phyloP scores from a whole-genome alignment of 2,888 invertebrate genomes.

The Eupithecia subumbrata region DNA sequence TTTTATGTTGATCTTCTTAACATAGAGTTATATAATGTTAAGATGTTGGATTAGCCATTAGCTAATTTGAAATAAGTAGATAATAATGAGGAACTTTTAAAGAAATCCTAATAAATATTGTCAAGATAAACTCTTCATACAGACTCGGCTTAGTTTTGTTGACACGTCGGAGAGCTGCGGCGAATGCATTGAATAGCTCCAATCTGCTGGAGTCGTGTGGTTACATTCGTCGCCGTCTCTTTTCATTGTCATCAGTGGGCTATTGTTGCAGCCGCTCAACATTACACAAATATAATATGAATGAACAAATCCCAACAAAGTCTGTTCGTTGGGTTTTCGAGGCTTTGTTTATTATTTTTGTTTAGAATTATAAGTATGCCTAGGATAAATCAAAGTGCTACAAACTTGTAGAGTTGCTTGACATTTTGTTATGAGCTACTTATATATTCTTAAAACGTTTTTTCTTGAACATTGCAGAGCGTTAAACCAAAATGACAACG shows the following conservation, averaged over 20 bases:
- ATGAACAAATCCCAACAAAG: neutral
- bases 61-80: no score
- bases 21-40: neutral
- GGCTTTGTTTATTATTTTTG: neutral
- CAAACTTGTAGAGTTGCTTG: neutral
- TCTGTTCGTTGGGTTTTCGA: neutral
- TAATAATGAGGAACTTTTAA: no score
- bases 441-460: neutral
- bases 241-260: slow-evolving; percentile 14
- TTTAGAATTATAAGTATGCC: neutral
- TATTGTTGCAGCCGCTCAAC: slow-evolving; percentile 9
- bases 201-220: slow-evolving; percentile 10
- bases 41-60: neutral
- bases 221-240: slow-evolving; percentile 8
- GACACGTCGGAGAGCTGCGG: neutral
- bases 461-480: neutral
- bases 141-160: neutral
- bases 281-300: neutral
- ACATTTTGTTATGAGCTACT: neutral
- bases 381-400: neutral
- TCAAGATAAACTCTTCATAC: neutral
- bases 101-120: neutral
- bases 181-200: slow-evolving; percentile 16
- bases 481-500: slow-evolving; percentile 7
- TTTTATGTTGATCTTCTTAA: neutral